Evolutionary conservation across 2,888 invertebrate species (phyloP).

Genomic region (Dioctria linearis): DNA sequence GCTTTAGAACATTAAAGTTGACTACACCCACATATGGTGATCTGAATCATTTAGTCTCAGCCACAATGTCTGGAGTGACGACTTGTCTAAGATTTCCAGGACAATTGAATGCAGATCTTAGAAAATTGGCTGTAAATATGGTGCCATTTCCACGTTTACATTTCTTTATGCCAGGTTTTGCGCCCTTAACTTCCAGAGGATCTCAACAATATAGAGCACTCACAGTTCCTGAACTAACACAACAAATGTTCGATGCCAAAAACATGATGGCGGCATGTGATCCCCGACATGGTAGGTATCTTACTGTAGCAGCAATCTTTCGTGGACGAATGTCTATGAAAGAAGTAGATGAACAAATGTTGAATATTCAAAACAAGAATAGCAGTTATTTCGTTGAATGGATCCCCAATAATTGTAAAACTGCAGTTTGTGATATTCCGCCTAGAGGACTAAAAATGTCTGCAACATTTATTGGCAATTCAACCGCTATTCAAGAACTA

Average conservation of each 20-base stretch:
- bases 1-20: conserved; percentile 90
- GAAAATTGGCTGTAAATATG: conserved; percentile 96
- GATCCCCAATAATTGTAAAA: conserved; percentile 96
- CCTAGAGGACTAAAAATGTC: conserved; percentile 93
- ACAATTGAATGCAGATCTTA: conserved; percentile 92
- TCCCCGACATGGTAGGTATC: conserved; percentile 91
- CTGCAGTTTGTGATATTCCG: conserved; percentile 94
- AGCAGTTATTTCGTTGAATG: conserved; percentile 91
- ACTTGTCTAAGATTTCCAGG: conserved; percentile 92
- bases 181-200: conserved; percentile 91
- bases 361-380: conserved; percentile 96
- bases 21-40: conserved; percentile 94
- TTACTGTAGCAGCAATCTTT: conserved; percentile 93
- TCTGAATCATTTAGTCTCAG: conserved; percentile 91
- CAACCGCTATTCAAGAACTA: conserved; percentile 93
- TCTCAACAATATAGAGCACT: conserved; percentile 92
- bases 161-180: conserved; percentile 97
- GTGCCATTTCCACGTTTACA: conserved; percentile 97
- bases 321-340: conserved; percentile 96
- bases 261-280: conserved; percentile 98
- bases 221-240: conserved; percentile 92
- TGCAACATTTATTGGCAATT: conserved; percentile 94
- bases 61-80: conserved; percentile 90
- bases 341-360: conserved; percentile 92
- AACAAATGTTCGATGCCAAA: conserved; percentile 95